These are phyloP conservation scores for Labrus mixtus DNA, from an alignment of 2,113 vertebrate species.

Conservation along the genomic window DNA sequence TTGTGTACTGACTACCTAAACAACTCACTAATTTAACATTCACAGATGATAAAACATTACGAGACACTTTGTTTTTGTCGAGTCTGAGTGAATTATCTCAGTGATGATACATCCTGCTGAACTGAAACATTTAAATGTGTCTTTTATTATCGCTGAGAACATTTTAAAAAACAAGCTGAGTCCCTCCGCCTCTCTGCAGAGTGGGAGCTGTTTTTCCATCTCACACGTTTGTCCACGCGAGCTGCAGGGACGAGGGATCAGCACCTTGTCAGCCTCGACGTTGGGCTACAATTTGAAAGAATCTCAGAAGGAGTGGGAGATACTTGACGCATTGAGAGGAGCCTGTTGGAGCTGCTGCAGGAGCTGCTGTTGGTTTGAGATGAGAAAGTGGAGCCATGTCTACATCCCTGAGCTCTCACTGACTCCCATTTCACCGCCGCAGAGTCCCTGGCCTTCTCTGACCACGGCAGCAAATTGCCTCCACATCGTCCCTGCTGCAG, in stretches of 20 bases:
- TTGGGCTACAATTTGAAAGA: constrained; percentile 53
- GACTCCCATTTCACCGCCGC: constrained; percentile 18
- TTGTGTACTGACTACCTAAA: constrained; percentile 61
- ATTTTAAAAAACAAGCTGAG: constrained; percentile 37
- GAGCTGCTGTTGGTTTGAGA: constrained; percentile 5
- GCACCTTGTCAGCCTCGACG: constrained; percentile 61
- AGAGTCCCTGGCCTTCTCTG: background rate
- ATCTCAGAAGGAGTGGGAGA: constrained; percentile 46
- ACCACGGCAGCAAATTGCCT: constrained; percentile 57
- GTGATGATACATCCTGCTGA: constrained; percentile 31
- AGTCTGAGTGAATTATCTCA: constrained; percentile 11
- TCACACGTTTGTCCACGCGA: constrained; percentile 43
- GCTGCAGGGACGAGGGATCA: constrained; percentile 59
- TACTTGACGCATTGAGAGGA: constrained; percentile 56
- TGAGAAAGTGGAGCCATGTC: constrained; percentile 24
- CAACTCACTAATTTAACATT: constrained; percentile 44
- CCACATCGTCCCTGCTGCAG: constrained; percentile 21
- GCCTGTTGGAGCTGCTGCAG: constrained; percentile 12
- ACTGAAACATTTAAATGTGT: constrained; percentile 10
- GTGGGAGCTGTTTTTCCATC: constrained; percentile 36
- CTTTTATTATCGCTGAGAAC: constrained; percentile 15
- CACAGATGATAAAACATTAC: constrained; percentile 54
- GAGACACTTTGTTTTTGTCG: constrained; percentile 15
- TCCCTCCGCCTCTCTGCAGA: constrained; percentile 18
- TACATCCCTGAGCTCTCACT: constrained; percentile 40